Conservation (phyloP, 2,113 vertebrate species). For the Rhinogobius similis region DNA sequence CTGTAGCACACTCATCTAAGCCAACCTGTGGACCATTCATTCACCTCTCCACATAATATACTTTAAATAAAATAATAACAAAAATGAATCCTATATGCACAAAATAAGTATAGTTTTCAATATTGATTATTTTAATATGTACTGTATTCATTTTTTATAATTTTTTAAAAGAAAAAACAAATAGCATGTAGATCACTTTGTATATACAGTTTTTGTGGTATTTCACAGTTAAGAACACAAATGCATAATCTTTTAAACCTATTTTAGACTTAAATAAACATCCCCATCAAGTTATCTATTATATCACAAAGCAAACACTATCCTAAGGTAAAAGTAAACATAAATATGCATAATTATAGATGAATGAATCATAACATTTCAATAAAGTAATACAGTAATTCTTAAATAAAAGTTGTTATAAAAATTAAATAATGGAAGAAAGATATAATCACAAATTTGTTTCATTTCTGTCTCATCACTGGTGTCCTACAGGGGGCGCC, state of each 20-base stretch:
- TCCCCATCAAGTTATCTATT: too few species aligned
- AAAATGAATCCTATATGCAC: conserved; percentile 48
- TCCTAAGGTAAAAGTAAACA: too few species aligned
- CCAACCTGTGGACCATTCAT: conserved; percentile 33
- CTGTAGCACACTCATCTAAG: conserved; percentile 43
- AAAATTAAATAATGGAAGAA: too few species aligned
- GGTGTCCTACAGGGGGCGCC: conserved; percentile 77
- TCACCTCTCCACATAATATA: neutral
- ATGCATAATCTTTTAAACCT: too few species aligned
- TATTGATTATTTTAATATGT: neutral
- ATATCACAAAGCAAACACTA: too few species aligned
- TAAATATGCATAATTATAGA: too few species aligned
- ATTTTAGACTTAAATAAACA: too few species aligned
- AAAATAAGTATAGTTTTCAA: neutral
- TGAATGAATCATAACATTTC: too few species aligned
- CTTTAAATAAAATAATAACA: conserved; percentile 20
- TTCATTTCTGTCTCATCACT: conserved; percentile 34
- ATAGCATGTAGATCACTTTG: neutral
- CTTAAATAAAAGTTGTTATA: too few species aligned
- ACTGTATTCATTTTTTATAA: neutral
- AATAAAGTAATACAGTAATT: too few species aligned
- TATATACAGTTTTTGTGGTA: neutral
- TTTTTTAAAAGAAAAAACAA: too few species aligned
- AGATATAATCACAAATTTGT: too few species aligned
- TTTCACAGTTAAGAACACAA: neutral